Base-by-base conservation (phyloP, 2,113 vertebrate species). In the Pseudopipra pipra region DNA sequence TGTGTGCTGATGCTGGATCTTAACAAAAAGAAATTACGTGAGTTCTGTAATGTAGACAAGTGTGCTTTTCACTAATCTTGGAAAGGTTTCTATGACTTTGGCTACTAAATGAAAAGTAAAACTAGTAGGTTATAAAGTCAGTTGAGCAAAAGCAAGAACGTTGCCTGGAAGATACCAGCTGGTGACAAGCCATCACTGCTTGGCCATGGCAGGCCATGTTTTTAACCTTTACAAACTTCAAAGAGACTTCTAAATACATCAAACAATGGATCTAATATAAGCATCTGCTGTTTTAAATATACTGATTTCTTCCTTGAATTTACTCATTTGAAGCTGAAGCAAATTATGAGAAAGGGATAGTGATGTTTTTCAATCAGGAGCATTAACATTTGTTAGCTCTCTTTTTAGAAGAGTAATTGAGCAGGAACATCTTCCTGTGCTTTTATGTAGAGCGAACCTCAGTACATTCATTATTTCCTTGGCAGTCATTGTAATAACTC, bases 1-100 rank as follows among this genome's bases (percentile, higher is more conserved):
- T 2, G 23, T 20, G 24, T 71, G 59, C 21, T 73, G 44, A 22
- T 30, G 17, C 14, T 30, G 21, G 31, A 46, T 9, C 12, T 81
- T 54, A 2, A 0, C 25, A 81, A 63, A 87, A 87, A 24, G 21
- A n/a, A 62, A 12, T 71, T 13, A 56, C 0, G 0, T 24, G 47
- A 59, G 10, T 39, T 87, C 73, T 46, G 30, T 59, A 58, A 82
- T 8, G 8, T 28, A 59, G 37, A 19, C 14, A 75, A 75, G 41
- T 11, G 6, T 52, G 39, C 8, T 79, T 89, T 55, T 58, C n/a
- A 17, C 20, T 82, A 23, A 21, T 59, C 41, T 70, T 66, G 31
- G 49, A 33, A 63, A 77, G 39, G 17, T 51, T 62, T 66, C 68
- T 41, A 0, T 49, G 33, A 35, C 41, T 86, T 71, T 65, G 44